Percentiles rank a stretch among this genome's conserved stretches.
These are phyloP conservation scores for Ranitomeya variabilis DNA, from an alignment of 2,113 vertebrate genomes.

Conservation along the genomic window DNA sequence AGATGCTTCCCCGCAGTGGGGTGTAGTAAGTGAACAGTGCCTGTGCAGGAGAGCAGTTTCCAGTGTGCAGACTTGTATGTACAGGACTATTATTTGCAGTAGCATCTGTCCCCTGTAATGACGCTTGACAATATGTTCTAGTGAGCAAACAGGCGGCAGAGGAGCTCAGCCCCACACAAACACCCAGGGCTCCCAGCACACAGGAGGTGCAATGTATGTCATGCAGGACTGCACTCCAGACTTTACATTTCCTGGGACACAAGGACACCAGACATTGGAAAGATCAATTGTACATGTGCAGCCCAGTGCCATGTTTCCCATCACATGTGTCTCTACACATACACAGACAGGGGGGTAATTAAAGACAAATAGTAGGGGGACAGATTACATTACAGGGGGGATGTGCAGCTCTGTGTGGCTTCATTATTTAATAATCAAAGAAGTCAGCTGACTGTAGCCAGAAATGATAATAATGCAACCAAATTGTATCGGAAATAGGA, in stretches of 20 bases:
- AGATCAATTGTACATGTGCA: conserved; percentile 34
- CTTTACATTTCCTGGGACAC: conserved; percentile 45
- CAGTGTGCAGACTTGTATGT: conserved; percentile 25
- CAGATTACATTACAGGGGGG: conserved; percentile 33
- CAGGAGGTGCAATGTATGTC: conserved; percentile 34
- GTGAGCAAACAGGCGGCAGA: conserved; percentile 21
- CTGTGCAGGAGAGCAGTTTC: conserved; percentile 20
- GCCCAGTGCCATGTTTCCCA: conserved; percentile 38
- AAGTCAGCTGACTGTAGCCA: background rate
- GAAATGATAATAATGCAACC: conserved; percentile 30
- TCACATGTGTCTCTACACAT: background rate
- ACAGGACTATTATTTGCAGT: conserved; percentile 35
- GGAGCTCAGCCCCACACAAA: conserved; percentile 15
- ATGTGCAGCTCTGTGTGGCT: background rate
- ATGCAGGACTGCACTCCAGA: conserved; percentile 21
- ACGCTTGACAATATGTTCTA: conserved; percentile 30
- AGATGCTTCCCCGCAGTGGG: too few relatives aligned
- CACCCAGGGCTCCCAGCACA: conserved; percentile 1
- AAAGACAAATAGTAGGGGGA: background rate
- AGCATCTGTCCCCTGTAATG: conserved; percentile 36
- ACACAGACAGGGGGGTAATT: background rate
- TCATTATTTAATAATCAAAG: conserved; percentile 44
- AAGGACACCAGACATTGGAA: conserved; percentile 46
- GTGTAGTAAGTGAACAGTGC: too few relatives aligned
- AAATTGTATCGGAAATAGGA: conserved; percentile 14